These are phyloP conservation scores for Silvanus unidentatus DNA, from an alignment of 2,888 invertebrate genomes.

Conservation along the genomic window DNA sequence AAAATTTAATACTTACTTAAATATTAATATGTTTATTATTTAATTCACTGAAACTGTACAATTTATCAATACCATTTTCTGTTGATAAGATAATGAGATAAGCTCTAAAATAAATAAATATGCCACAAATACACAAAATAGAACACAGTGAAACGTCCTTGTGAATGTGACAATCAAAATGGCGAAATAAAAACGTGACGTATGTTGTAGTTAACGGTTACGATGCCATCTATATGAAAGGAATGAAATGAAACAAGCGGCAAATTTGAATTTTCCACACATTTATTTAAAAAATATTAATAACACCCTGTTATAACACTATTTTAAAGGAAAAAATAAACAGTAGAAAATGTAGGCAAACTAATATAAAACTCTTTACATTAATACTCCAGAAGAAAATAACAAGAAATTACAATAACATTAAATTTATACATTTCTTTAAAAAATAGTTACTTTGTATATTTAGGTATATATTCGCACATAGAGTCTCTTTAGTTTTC, in stretches of 20 bases:
- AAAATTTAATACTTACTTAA: conserved; percentile 4
- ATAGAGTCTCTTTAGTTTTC: neutral
- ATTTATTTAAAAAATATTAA: neutral
- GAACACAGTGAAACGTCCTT: conserved; percentile 25
- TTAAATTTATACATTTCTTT: too few relatives aligned
- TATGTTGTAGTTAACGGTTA: too few relatives aligned
- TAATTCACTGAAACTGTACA: conserved; percentile 1
- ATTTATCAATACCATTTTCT: conserved; percentile 6
- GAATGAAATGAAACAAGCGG: neutral
- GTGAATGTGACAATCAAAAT: conserved; percentile 28
- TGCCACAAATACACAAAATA: conserved; percentile 14
- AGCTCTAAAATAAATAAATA: conserved; percentile 14
- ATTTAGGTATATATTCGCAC: neutral
- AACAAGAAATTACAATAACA: too few relatives aligned
- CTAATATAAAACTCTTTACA: too few relatives aligned
- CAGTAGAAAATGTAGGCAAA: too few relatives aligned
- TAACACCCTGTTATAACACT: too few relatives aligned
- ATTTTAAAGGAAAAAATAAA: too few relatives aligned
- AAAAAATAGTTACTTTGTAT: neutral
- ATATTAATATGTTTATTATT: conserved; percentile 1
- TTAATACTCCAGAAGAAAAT: too few relatives aligned
- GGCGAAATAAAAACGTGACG: conserved; percentile 15
- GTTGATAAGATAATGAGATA: conserved; percentile 5
- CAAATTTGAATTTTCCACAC: too few relatives aligned
- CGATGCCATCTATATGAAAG: neutral